Base-by-base conservation (phyloP, 2,888 invertebrate species). In the Labia minor region DNA sequence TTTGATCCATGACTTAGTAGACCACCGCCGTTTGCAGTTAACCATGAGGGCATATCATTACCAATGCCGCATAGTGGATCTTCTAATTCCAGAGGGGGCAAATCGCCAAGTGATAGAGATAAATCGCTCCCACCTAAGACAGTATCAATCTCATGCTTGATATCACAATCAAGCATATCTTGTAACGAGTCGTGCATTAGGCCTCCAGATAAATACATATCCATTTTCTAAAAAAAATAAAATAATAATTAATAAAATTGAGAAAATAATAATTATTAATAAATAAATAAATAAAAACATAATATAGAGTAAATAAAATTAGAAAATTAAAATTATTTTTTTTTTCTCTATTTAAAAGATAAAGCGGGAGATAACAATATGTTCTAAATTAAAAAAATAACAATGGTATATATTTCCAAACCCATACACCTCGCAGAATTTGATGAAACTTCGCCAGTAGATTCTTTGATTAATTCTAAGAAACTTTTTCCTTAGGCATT, bases 131-230 rank as follows among this genome's bases (percentile, higher is more conserved):
- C 75, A 61, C 77, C 72, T 68, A 90, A 85, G 68, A 89, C 86
- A 66, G 87, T 87, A 70, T 90, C 92, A 72, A 91, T 89, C 78
- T 92, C 92, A 71, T 87, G 86, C 76, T 91, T 90, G 70, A 94
- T 91, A 76, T 93, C 94, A 77, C 90, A 88, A 75, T 93, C 92
- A 71, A 94, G 83, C 8, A 49, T 14, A 75, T 94, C 93, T 77
- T 92, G 91, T 74, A 93, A 84, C 65, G 91, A 89, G 64, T 49
- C 49, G 71, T 66, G 67, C 71, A 70, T 70, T 71, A 71, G 26
- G 71, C 72, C 65, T 67, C 61, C 16, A 66, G 66, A 33, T 14
- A 66, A 64, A 26, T 61, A 63, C 19, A 62, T 11, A 18, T 21
- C 21, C 63, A 26, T 33, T 19, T 26, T 19, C n/a, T 21, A 14